These are phyloP conservation scores for Teleopsis dalmanni DNA, from an alignment of 1,140 invertebrate species.

Conservation along the genomic window DNA sequence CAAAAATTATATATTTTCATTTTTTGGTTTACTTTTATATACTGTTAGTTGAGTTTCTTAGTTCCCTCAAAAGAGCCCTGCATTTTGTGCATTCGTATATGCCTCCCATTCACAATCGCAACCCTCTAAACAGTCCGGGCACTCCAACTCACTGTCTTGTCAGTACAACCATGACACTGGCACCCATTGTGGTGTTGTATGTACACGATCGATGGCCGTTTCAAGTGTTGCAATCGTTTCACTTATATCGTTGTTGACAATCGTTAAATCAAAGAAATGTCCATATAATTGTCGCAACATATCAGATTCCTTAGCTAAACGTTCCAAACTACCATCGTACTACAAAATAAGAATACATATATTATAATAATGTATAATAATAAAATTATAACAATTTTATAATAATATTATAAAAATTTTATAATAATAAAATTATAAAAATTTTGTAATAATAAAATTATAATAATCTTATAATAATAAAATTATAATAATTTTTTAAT, in stretches of 20 bases:
- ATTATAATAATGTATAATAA: too few relatives aligned
- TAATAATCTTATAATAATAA: too few relatives aligned
- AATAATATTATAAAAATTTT: too few relatives aligned
- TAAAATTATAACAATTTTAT: too few relatives aligned
- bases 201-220: slow-evolving; percentile 80
- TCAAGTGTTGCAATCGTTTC: slow-evolving; percentile 92
- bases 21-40: background rate
- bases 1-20: too few relatives aligned
- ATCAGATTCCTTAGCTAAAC: slow-evolving; percentile 91
- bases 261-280: slow-evolving; percentile 95
- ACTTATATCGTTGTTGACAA: slow-evolving; percentile 99
- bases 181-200: slow-evolving; percentile 90
- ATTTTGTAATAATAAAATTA: too few relatives aligned
- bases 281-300: slow-evolving; percentile 92
- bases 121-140: slow-evolving; percentile 42
- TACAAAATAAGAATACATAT: slow-evolving; percentile 46
- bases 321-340: slow-evolving; percentile 94
- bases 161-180: slow-evolving; percentile 93
- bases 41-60: background rate
- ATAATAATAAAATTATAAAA: too few relatives aligned
- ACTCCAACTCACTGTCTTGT: slow-evolving; percentile 51
- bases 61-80: slow-evolving; percentile 30
- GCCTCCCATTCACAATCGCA: slow-evolving; percentile 44
- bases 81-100: slow-evolving; percentile 29
- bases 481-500: too few relatives aligned